These are phyloP conservation scores for Cynaeus angustus DNA, from an alignment of 2,888 invertebrate genomes.

Conservation along the genomic window DNA sequence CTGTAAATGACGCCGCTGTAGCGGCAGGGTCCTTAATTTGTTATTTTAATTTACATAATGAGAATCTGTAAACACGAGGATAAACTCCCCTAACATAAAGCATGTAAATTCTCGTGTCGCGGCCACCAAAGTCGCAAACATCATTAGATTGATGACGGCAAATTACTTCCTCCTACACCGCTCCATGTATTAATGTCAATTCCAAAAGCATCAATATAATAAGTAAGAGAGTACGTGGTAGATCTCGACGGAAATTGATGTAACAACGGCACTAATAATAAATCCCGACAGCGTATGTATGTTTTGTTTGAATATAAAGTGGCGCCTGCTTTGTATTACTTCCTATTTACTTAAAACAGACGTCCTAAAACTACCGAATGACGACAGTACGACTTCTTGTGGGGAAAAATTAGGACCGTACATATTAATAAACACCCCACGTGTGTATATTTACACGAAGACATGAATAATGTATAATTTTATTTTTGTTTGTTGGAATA, in stretches of 20 bases:
- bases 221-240: constrained; percentile 23
- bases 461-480: constrained; percentile 62
- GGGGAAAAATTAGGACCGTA: constrained; percentile 44
- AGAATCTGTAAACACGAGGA: constrained; percentile 37
- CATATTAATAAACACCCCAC: constrained; percentile 48
- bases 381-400: constrained; percentile 14
- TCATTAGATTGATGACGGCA: constrained; percentile 43
- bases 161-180: constrained; percentile 40
- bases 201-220: constrained; percentile 27
- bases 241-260: constrained; percentile 33
- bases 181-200: constrained; percentile 40
- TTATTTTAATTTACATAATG: constrained; percentile 37
- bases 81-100: constrained; percentile 27
- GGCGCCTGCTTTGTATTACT: constrained; percentile 36
- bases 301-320: constrained; percentile 22
- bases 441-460: constrained; percentile 53
- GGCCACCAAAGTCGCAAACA: constrained; percentile 41
- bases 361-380: constrained; percentile 33
- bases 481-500: constrained; percentile 60
- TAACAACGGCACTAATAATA: constrained; percentile 33
- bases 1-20: constrained; percentile 2
- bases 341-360: constrained; percentile 18
- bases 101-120: constrained; percentile 34
- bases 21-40: constrained; percentile 21
- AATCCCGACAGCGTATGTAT: neutral